phyloP scores from a whole-genome alignment of 1,140 invertebrate genomes.

The Drosophila lini region DNA sequence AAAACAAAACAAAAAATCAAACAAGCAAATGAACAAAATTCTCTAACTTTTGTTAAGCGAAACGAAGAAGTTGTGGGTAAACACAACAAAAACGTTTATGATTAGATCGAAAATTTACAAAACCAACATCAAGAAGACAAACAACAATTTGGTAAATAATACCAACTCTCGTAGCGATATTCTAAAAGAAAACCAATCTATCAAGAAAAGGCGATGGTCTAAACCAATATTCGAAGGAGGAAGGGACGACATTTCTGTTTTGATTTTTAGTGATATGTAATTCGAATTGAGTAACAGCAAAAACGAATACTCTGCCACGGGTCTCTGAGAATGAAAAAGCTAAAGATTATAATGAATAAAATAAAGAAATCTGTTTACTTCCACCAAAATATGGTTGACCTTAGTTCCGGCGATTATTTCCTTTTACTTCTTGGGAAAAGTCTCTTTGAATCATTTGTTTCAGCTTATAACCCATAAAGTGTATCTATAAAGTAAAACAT shows the following conservation, averaged over 20 bases:
- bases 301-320: slow-evolving; percentile 71
- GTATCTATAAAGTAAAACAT: neutral
- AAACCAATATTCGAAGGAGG: slow-evolving; percentile 28
- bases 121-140: slow-evolving; percentile 40
- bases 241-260: slow-evolving; percentile 54
- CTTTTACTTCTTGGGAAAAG: neutral
- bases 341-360: slow-evolving; percentile 77
- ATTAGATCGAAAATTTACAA: slow-evolving; percentile 45
- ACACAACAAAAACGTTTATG: slow-evolving; percentile 27
- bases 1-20: neutral
- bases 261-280: slow-evolving; percentile 80
- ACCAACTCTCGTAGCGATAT: slow-evolving; percentile 74
- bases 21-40: slow-evolving; percentile 54
- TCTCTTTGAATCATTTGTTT: neutral
- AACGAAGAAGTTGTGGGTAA: slow-evolving; percentile 36
- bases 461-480: neutral
- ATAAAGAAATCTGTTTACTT: slow-evolving; percentile 82
- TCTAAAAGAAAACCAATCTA: slow-evolving; percentile 72
- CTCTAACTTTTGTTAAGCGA: slow-evolving; percentile 55
- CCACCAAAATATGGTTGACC: slow-evolving; percentile 48
- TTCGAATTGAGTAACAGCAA: slow-evolving; percentile 52
- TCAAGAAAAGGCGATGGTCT: slow-evolving; percentile 35
- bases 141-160: slow-evolving; percentile 61
- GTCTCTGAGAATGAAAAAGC: slow-evolving; percentile 65
- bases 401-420: neutral